Percentiles rank a stretch among this genome's conserved stretches.
These are phyloP conservation scores for Pseudococcus jackbeardsleyi DNA, from an alignment of 2,888 invertebrate genomes.

Conservation along the genomic window DNA sequence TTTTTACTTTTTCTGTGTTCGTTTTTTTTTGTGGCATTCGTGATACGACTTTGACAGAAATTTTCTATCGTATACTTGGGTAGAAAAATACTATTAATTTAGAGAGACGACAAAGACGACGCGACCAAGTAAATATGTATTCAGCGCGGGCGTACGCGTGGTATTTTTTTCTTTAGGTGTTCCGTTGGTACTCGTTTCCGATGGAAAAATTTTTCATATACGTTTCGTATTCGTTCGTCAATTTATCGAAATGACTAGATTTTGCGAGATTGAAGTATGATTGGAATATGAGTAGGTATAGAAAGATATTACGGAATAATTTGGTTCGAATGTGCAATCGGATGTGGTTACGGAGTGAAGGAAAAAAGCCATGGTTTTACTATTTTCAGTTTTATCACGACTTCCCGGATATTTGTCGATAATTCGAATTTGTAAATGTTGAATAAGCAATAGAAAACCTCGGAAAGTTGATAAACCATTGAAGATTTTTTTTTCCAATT, in stretches of 20 bases:
- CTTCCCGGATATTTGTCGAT: too few relatives aligned
- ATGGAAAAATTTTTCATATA: too few relatives aligned
- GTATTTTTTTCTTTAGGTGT: neutral
- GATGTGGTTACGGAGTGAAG: too few relatives aligned
- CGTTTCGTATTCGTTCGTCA: neutral
- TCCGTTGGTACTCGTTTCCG: neutral
- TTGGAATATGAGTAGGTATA: neutral
- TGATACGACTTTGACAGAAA: conserved; percentile 1
- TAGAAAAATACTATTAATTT: conserved; percentile 4
- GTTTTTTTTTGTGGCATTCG: neutral
- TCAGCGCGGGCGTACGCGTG: neutral
- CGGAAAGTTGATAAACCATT: too few relatives aligned
- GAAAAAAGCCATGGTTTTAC: too few relatives aligned
- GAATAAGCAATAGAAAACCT: too few relatives aligned
- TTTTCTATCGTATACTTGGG: neutral
- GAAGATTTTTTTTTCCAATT: too few relatives aligned
- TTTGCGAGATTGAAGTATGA: neutral
- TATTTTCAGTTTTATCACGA: too few relatives aligned
- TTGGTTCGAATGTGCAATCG: neutral
- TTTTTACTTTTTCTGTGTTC: neutral
- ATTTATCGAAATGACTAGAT: neutral
- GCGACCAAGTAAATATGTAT: neutral
- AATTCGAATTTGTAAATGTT: too few relatives aligned
- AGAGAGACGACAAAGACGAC: neutral
- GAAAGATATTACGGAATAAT: neutral